These are phyloP conservation scores for Drosophila erecta DNA, from an alignment of 1,140 invertebrate species.

Conservation along the genomic window DNA sequence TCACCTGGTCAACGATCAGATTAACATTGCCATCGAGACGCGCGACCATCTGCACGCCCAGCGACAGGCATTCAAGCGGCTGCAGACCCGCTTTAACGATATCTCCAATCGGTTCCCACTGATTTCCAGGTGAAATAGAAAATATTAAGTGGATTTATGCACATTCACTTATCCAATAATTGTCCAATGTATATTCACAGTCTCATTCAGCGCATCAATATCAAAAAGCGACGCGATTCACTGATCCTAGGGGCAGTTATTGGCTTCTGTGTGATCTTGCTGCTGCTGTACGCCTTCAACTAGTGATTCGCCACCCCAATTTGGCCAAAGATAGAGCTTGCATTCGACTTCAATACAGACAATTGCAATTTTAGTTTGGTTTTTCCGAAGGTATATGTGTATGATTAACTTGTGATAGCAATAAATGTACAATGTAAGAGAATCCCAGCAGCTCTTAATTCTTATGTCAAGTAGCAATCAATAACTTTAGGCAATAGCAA, in stretches of 20 bases:
- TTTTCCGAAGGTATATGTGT: constrained; percentile 59
- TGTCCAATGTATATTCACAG: constrained; percentile 87
- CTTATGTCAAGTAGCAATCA: background rate
- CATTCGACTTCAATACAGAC: constrained; percentile 35
- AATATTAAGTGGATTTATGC: no score
- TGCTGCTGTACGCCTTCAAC: constrained; percentile 92
- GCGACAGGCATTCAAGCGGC: constrained; percentile 93
- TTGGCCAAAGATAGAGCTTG: constrained; percentile 57
- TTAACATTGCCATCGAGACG: constrained; percentile 97
- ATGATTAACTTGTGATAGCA: constrained; percentile 80
- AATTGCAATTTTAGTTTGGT: constrained; percentile 51
- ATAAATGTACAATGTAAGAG: constrained; percentile 64
- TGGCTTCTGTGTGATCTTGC: constrained; percentile 93
- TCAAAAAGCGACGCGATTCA: constrained; percentile 96
- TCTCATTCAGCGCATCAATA: constrained; percentile 96
- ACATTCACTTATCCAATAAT: background rate
- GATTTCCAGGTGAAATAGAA: constrained; percentile 68
- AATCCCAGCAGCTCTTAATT: background rate
- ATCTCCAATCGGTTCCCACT: constrained; percentile 91
- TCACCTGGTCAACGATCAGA: constrained; percentile 97
- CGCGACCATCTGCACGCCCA: constrained; percentile 96
- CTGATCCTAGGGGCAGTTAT: constrained; percentile 94
- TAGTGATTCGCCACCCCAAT: constrained; percentile 23
- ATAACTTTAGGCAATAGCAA: constrained; percentile 8
- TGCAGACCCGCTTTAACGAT: constrained; percentile 96